These are phyloP conservation scores for Auanema sp. DNA, from an alignment of 2,888 invertebrate genomes.

Conservation along the genomic window DNA sequence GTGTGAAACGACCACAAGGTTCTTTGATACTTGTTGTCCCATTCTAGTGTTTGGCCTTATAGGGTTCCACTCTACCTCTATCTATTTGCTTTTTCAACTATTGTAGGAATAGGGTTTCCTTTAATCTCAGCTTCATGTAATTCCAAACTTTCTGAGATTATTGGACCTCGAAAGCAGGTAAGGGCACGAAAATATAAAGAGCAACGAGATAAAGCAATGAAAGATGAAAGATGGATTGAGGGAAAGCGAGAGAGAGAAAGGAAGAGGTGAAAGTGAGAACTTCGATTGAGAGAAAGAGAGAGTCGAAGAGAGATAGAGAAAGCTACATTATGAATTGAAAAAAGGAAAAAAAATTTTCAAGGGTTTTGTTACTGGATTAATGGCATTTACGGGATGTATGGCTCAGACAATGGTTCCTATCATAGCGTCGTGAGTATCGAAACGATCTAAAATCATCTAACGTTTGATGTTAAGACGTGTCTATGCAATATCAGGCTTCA, in stretches of 20 bases:
- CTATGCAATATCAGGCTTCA: constrained; percentile 13
- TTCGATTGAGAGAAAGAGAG: no score
- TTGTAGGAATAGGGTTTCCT: constrained; percentile 38
- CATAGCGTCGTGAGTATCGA: constrained; percentile 11
- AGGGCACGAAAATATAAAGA: no score
- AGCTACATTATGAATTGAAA: not conserved
- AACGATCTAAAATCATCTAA: not conserved
- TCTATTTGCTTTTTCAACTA: constrained; percentile 27
- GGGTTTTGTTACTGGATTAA: constrained; percentile 15
- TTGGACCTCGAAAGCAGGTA: constrained; percentile 42
- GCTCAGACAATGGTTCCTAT: constrained; percentile 13
- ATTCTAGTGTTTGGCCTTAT: not conserved
- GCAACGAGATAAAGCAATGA: not conserved
- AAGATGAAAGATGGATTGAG: not conserved
- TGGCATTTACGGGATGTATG: constrained; percentile 14
- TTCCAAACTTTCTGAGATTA: constrained; percentile 35
- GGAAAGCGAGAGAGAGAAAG: not conserved
- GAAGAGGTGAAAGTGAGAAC: no score
- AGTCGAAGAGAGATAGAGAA: no score
- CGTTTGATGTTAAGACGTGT: constrained; percentile 4
- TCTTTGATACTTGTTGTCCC: not conserved
- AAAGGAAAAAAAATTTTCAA: not conserved
- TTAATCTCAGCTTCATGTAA: constrained; percentile 38
- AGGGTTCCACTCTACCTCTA: constrained; percentile 32
- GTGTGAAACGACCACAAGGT: constrained; percentile 27